phyloP scores from a whole-genome alignment of 1,140 invertebrate species.

The Cheumatopsyche charites region DNA sequence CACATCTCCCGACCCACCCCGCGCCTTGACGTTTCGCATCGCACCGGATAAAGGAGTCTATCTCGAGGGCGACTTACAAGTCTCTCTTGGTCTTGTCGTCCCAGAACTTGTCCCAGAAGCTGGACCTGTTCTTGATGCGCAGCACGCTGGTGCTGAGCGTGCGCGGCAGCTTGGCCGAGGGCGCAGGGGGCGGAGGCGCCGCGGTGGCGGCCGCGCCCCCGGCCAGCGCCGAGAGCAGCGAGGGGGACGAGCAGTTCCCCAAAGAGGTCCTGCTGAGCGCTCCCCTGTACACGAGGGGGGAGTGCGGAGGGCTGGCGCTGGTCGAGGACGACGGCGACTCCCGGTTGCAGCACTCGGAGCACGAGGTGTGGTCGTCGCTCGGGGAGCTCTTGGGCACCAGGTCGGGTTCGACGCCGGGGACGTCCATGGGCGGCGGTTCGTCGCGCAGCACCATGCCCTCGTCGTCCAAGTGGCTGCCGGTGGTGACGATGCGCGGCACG shows the following conservation, averaged over 20 bases:
- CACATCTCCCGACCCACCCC: no score
- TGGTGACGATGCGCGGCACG: slow-evolving; percentile 6
- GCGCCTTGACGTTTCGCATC: no score
- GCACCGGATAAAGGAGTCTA: no score
- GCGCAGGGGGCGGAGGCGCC: slow-evolving; percentile 57
- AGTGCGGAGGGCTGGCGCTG: slow-evolving; percentile 49
- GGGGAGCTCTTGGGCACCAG: slow-evolving; percentile 44
- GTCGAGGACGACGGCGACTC: slow-evolving; percentile 49
- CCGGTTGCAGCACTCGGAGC: slow-evolving; percentile 23
- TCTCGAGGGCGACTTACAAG: no score
- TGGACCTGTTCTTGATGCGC: slow-evolving; percentile 72
- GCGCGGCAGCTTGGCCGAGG: slow-evolving; percentile 66
- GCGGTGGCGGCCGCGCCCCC: slow-evolving; percentile 52
- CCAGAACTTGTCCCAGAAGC: slow-evolving; percentile 85
- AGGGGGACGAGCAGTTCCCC: slow-evolving; percentile 58
- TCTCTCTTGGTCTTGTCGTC: slow-evolving; percentile 69
- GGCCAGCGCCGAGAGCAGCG: slow-evolving; percentile 62
- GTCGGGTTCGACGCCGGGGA: slow-evolving; percentile 18
- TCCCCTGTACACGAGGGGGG: slow-evolving; percentile 52
- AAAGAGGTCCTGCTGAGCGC: slow-evolving; percentile 52
- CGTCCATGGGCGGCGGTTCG: slow-evolving; percentile 20
- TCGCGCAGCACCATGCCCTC: slow-evolving; percentile 28
- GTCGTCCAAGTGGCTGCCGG: slow-evolving; percentile 10
- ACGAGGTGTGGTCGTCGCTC: slow-evolving; percentile 35
- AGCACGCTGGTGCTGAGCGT: slow-evolving; percentile 81